Conservation (phyloP, 2,113 vertebrate species). For the Urocynchramus pylzowi region DNA sequence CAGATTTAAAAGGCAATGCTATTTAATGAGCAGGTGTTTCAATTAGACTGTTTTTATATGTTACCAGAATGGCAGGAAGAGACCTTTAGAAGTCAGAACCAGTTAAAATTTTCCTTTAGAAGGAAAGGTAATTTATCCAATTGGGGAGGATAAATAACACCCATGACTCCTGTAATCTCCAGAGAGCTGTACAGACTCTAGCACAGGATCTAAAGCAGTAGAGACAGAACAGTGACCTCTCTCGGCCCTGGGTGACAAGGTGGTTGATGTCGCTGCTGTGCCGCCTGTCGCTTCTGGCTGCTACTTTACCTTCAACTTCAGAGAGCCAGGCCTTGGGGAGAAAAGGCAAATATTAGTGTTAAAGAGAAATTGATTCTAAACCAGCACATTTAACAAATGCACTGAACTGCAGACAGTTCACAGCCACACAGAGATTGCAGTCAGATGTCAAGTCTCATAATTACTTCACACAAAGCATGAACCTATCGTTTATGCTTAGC, state of each 20-base stretch:
- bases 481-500: neutral
- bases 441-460: neutral
- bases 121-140: neutral
- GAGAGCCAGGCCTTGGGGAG: constrained; percentile 87
- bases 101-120: neutral
- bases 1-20: neutral
- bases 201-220: neutral
- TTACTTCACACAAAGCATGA: neutral
- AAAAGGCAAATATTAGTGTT: neutral
- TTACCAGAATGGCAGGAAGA: neutral
- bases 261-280: constrained; percentile 96
- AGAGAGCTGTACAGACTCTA: neutral
- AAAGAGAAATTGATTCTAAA: neutral
- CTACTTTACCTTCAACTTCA: constrained; percentile 95
- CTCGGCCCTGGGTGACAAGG: constrained; percentile 92
- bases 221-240: constrained; percentile 81
- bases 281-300: constrained; percentile 85
- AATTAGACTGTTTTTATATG: neutral
- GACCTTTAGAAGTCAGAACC: neutral
- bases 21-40: neutral
- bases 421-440: neutral
- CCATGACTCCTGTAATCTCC: neutral
- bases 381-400: neutral
- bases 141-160: neutral
- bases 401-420: neutral